Percentiles rank a stretch among this genome's conserved stretches.
phyloP scores from a whole-genome alignment of 2,113 vertebrate genomes.

The Platysternon megacephalum region DNA sequence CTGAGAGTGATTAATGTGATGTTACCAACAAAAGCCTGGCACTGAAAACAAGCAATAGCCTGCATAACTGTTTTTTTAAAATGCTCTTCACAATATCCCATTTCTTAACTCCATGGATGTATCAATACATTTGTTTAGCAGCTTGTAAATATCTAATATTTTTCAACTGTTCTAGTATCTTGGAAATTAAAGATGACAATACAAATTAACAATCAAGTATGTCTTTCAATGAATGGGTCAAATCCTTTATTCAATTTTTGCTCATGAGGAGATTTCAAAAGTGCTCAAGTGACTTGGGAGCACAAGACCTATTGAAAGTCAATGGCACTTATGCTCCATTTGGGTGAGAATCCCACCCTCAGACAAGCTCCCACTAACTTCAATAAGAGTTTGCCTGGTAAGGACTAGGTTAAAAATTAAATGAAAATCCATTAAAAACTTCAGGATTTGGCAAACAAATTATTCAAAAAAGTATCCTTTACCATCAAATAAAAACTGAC shows the following conservation, averaged over 20 bases:
- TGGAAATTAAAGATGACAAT: not conserved
- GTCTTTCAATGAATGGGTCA: not conserved
- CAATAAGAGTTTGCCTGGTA: not conserved
- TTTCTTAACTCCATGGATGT: not conserved
- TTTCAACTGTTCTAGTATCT: not conserved
- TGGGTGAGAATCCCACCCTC: not conserved
- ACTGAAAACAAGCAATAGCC: slow-evolving; percentile 22
- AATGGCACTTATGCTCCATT: not conserved
- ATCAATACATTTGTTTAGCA: slow-evolving; percentile 17
- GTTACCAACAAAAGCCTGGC: slow-evolving; percentile 16
- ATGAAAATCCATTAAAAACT: not conserved
- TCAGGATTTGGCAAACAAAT: slow-evolving; percentile 12
- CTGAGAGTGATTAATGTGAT: slow-evolving; percentile 34
- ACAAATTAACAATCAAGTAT: not conserved
- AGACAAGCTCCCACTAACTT: not conserved
- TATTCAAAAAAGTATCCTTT: not conserved
- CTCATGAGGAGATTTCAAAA: not conserved
- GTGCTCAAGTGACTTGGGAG: not conserved
- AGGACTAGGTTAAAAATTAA: slow-evolving; percentile 10
- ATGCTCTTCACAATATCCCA: not conserved
- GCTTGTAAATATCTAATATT: not conserved
- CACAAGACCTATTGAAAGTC: not conserved
- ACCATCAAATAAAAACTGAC: not conserved
- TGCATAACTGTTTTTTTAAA: not conserved
- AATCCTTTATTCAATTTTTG: not conserved